Conservation (phyloP, 2,113 vertebrate species). For the Cochlearius cochlearius region DNA sequence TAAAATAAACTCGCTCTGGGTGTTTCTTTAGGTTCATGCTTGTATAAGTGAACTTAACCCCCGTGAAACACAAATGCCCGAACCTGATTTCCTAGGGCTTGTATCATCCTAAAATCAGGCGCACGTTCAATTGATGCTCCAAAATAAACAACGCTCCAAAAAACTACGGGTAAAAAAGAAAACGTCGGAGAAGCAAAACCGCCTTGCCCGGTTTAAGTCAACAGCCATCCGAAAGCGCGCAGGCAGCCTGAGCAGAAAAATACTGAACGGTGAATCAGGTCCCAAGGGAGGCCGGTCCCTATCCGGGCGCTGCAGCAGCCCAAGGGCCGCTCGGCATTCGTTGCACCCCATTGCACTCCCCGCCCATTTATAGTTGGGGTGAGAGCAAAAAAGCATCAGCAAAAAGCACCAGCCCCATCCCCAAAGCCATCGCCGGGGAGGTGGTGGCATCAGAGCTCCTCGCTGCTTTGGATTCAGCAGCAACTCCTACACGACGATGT, state of each 20-base stretch:
- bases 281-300: neutral
- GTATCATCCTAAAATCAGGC: neutral
- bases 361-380: neutral
- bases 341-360: too few relatives aligned
- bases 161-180: neutral
- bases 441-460: neutral
- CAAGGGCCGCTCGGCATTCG: neutral
- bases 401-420: neutral
- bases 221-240: neutral
- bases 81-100: neutral
- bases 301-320: neutral
- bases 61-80: neutral
- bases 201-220: neutral
- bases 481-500: neutral
- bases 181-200: neutral
- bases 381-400: neutral
- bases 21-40: neutral
- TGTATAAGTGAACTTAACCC: neutral
- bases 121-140: neutral
- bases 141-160: neutral
- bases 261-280: neutral
- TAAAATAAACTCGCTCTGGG: neutral
- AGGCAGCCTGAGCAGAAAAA: neutral
- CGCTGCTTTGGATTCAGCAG: neutral
- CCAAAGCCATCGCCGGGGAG: neutral